phyloP scores from a whole-genome alignment of 2,888 invertebrate species.

The Ophion obscuratus region DNA sequence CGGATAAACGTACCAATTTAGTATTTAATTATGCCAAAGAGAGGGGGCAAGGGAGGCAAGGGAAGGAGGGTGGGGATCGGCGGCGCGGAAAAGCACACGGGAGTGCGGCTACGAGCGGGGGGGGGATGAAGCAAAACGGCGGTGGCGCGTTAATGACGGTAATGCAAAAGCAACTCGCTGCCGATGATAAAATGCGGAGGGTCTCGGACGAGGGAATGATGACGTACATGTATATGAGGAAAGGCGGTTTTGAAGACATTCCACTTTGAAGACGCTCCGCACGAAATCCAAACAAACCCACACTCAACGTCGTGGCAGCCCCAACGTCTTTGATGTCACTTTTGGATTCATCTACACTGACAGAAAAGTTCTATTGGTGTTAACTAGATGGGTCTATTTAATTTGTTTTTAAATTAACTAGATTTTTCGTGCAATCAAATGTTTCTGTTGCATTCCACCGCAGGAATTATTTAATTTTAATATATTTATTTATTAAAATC shows the following conservation, averaged over 20 bases:
- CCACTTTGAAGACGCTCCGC: neutral
- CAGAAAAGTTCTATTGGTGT: too few relatives aligned
- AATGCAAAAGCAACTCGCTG: conserved; percentile 74
- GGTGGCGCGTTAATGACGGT: conserved; percentile 79
- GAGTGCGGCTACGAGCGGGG: conserved; percentile 10
- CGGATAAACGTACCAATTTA: conserved; percentile 78
- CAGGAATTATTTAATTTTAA: too few relatives aligned
- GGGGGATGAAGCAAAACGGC: conserved; percentile 70
- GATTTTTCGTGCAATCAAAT: too few relatives aligned
- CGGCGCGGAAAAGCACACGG: neutral
- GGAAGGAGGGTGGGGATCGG: neutral
- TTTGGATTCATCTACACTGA: neutral
- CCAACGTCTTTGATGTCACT: neutral
- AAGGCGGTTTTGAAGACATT: neutral
- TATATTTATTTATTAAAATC: too few relatives aligned
- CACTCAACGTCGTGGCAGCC: neutral
- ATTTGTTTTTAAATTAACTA: too few relatives aligned
- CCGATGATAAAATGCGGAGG: conserved; percentile 79
- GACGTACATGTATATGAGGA: conserved; percentile 8
- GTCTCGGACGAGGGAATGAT: conserved; percentile 58
- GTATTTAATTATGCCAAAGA: conserved; percentile 78
- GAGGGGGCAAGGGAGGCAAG: conserved; percentile 6
- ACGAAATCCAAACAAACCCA: neutral
- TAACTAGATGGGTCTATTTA: too few relatives aligned
- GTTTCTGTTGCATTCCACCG: too few relatives aligned